Conservation (phyloP, 1,140 invertebrate genomes). For the Papilio xuthus region DNA sequence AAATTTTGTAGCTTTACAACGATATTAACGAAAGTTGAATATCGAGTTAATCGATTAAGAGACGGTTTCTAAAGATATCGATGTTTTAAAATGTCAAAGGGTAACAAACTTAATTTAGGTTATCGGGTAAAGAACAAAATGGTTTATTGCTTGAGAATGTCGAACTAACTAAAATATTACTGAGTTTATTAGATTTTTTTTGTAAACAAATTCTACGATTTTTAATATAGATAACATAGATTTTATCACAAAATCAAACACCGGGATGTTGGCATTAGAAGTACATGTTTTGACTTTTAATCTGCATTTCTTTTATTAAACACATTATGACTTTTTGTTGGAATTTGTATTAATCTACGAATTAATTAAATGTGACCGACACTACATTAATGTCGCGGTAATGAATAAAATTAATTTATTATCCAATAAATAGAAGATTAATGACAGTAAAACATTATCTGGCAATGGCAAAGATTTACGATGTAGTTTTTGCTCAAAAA, state of each 20-base stretch:
- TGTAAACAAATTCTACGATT: no score
- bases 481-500: neutral
- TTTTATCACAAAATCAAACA: no score
- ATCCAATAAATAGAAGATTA: neutral
- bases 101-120: conserved; percentile 23
- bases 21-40: conserved; percentile 28
- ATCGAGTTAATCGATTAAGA: conserved; percentile 30
- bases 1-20: neutral
- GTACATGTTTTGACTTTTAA: no score
- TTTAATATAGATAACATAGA: no score
- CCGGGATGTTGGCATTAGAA: no score
- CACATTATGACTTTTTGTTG: neutral
- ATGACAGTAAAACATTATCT: neutral
- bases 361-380: neutral
- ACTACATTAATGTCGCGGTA: neutral
- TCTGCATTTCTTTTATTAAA: no score
- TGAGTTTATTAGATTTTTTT: neutral
- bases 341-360: neutral
- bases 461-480: neutral
- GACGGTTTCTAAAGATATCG: conserved; percentile 16
- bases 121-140: conserved; percentile 8
- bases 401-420: neutral
- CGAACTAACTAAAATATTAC: neutral
- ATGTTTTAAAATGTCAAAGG: conserved; percentile 16
- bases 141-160: neutral